These are phyloP conservation scores for Poeciliopsis infans DNA, from an alignment of 2,797 vertebrate genomes.

Conservation along the genomic window DNA sequence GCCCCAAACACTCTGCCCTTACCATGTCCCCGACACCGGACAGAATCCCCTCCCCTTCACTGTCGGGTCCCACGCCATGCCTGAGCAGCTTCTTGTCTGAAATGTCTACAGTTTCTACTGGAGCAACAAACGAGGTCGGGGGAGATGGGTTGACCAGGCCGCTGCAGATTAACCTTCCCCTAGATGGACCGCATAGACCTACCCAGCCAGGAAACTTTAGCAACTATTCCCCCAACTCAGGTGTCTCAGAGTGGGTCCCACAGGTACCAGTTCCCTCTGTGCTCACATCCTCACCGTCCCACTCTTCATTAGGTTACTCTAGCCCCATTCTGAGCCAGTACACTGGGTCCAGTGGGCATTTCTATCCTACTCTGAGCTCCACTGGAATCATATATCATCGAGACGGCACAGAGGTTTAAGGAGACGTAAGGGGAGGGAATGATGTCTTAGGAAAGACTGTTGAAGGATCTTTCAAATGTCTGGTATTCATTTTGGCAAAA, in stretches of 20 bases:
- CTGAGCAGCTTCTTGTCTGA: constrained; percentile 92
- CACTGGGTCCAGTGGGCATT: constrained; percentile 86
- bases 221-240: constrained; percentile 83
- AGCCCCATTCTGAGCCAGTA: constrained; percentile 90
- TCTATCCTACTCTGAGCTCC: constrained; percentile 87
- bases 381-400: constrained; percentile 87
- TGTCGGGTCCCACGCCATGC: constrained; percentile 82
- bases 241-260: constrained; percentile 77
- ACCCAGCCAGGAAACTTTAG: constrained; percentile 84
- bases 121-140: constrained; percentile 74
- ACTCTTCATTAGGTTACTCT: constrained; percentile 84
- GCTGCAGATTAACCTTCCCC: constrained; percentile 82
- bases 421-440: constrained; percentile 14
- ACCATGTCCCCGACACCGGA: constrained; percentile 85
- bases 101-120: constrained; percentile 84
- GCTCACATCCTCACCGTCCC: constrained; percentile 80
- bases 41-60: constrained; percentile 83
- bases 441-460: constrained; percentile 38
- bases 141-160: constrained; percentile 80
- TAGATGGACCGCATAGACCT: constrained; percentile 86
- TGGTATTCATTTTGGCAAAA: constrained; percentile 38
- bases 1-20: constrained; percentile 82
- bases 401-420: constrained; percentile 93
- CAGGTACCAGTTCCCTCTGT: constrained; percentile 72
- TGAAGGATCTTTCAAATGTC: constrained; percentile 32